These are phyloP conservation scores for Pipistrellus nathusii DNA, from an alignment of 2,797 vertebrate genomes.

Conservation along the genomic window DNA sequence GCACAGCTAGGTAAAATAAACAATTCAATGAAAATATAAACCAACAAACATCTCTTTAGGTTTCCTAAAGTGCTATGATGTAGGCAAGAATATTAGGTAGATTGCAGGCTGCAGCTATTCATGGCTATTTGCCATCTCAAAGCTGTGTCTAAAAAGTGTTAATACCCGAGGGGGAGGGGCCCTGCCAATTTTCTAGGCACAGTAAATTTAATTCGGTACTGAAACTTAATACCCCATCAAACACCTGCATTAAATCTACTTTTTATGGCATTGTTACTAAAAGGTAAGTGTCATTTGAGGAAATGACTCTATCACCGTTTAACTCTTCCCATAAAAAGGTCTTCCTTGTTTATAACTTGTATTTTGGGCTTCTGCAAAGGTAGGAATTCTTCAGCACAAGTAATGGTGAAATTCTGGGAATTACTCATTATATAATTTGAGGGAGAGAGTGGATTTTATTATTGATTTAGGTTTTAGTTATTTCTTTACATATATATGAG, in stretches of 20 bases:
- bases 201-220: constrained; percentile 81
- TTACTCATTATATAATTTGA: background rate
- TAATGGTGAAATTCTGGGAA: constrained; percentile 6
- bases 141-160: constrained; percentile 74
- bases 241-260: constrained; percentile 81
- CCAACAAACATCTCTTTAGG: background rate
- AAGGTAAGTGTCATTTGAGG: constrained; percentile 49
- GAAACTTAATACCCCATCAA: constrained; percentile 76
- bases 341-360: constrained; percentile 55
- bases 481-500: background rate
- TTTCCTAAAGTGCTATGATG: background rate
- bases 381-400: background rate
- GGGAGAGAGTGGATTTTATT: background rate
- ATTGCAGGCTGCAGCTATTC: constrained; percentile 30
- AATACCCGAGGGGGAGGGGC: constrained; percentile 1
- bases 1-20: background rate
- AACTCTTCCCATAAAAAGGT: constrained; percentile 66
- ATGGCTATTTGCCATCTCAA: constrained; percentile 61
- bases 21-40: constrained; percentile 46
- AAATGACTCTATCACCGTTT: constrained; percentile 53
- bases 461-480: background rate
- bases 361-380: constrained; percentile 54
- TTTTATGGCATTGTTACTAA: constrained; percentile 69
- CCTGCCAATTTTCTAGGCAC: constrained; percentile 68
- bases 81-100: constrained; percentile 28